Evolutionary conservation across 2,888 invertebrate genomes (phyloP).

Genomic region (Cosmorhoe ocellata): DNA sequence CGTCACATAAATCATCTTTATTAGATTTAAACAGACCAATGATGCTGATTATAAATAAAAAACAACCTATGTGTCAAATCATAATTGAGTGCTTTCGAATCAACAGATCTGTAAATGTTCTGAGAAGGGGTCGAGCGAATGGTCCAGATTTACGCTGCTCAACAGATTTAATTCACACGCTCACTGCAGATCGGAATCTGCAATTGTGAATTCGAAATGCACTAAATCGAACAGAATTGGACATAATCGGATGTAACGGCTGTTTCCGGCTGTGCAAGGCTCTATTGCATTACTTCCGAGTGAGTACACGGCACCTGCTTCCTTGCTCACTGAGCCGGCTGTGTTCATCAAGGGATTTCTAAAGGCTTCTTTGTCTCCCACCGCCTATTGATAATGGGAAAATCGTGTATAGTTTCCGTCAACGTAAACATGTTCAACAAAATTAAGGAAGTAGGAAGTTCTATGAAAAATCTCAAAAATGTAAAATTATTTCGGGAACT

Average conservation of each 20-base stretch:
- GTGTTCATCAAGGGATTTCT: conserved; percentile 5
- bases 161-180: conserved; percentile 15
- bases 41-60: too few relatives aligned
- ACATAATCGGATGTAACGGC: conserved; percentile 18
- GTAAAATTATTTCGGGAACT: too few relatives aligned
- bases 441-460: too few relatives aligned
- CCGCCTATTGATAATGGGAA: too few relatives aligned
- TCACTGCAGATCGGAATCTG: conserved; percentile 3
- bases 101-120: too few relatives aligned
- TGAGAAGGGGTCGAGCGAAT: background rate
- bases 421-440: too few relatives aligned
- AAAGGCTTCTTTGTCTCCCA: conserved; percentile 1
- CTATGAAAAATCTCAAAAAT: too few relatives aligned
- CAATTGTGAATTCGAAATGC: conserved; percentile 3
- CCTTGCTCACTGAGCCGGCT: conserved; percentile 14
- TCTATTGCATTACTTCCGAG: conserved; percentile 23
- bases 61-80: too few relatives aligned
- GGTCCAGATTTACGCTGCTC: conserved; percentile 4
- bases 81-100: too few relatives aligned
- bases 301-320: conserved; percentile 16
- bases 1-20: too few relatives aligned
- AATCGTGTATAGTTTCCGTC: too few relatives aligned
- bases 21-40: too few relatives aligned
- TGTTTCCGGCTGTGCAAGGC: conserved; percentile 18
- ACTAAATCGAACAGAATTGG: conserved; percentile 12